phyloP scores from a whole-genome alignment of 2,113 vertebrate species.

The Crocuta crocuta region DNA sequence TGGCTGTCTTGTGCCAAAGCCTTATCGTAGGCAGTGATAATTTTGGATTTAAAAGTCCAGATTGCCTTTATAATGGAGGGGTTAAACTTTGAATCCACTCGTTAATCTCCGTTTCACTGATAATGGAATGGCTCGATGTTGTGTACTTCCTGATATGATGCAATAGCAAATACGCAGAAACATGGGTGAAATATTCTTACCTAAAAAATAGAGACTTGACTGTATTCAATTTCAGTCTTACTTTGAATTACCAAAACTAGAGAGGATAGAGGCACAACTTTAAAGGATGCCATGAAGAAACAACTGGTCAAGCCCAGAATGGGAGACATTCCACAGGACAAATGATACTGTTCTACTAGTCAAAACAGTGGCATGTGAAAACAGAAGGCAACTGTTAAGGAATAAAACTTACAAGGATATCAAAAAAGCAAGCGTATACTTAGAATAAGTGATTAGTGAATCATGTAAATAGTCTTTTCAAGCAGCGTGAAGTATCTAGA shows the following conservation, averaged over 20 bases:
- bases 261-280: not conserved
- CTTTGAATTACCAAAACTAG: constrained; percentile 2
- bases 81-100: not conserved
- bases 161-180: not conserved
- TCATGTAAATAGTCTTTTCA: not conserved
- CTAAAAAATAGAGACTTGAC: constrained; percentile 1
- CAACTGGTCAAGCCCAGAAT: not conserved
- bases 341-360: not conserved
- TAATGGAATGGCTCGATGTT: not conserved
- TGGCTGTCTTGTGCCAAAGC: not conserved
- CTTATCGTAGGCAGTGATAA: not conserved
- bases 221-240: not conserved
- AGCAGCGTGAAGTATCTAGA: not conserved
- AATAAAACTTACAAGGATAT: not conserved
- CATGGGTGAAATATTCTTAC: not conserved
- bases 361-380: not conserved
- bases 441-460: not conserved
- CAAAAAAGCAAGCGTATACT: not conserved
- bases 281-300: not conserved
- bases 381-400: not conserved
- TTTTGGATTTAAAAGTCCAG: not conserved
- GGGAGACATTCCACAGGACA: not conserved
- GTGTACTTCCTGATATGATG: not conserved
- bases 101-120: constrained; percentile 22
- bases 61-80: not conserved